Evolutionary conservation across 2,888 invertebrate species (phyloP).

Genomic region (Drosophila hawaiiensis): DNA sequence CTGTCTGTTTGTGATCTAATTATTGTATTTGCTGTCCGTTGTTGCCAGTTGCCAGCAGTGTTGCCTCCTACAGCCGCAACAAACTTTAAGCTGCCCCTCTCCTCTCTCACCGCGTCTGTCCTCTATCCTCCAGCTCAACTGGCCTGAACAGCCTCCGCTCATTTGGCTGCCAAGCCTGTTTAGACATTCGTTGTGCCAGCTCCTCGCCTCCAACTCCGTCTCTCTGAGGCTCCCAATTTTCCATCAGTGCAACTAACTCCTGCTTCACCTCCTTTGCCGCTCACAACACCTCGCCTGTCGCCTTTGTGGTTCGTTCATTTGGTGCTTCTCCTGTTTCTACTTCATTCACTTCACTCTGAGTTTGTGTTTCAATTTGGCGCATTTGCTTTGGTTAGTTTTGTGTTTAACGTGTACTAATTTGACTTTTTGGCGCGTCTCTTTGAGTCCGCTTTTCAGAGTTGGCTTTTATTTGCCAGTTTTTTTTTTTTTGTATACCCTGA

Average conservation of each 20-base stretch:
- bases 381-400: conserved; percentile 64
- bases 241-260: background rate
- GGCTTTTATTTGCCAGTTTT: conserved; percentile 47
- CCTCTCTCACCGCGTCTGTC: background rate
- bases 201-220: conserved; percentile 18
- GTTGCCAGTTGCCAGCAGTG: conserved; percentile 47
- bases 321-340: conserved; percentile 42
- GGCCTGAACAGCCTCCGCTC: conserved; percentile 54
- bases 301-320: conserved; percentile 6
- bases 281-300: background rate
- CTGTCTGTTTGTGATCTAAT: conserved; percentile 75
- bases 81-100: conserved; percentile 5
- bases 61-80: conserved; percentile 59
- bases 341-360: conserved; percentile 51
- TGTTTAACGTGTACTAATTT: conserved; percentile 68
- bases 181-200: conserved; percentile 59
- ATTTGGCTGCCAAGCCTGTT: conserved; percentile 70
- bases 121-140: conserved; percentile 26
- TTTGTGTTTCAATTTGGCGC: conserved; percentile 66
- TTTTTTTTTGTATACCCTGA: conserved; percentile 23
- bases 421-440: conserved; percentile 63
- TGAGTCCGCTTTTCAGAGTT: conserved; percentile 28
- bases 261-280: conserved; percentile 1
- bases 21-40: conserved; percentile 78
- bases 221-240: background rate